Evolutionary conservation across 2,888 invertebrate genomes (phyloP).

Genomic region (Drosophila anomalipes): DNA sequence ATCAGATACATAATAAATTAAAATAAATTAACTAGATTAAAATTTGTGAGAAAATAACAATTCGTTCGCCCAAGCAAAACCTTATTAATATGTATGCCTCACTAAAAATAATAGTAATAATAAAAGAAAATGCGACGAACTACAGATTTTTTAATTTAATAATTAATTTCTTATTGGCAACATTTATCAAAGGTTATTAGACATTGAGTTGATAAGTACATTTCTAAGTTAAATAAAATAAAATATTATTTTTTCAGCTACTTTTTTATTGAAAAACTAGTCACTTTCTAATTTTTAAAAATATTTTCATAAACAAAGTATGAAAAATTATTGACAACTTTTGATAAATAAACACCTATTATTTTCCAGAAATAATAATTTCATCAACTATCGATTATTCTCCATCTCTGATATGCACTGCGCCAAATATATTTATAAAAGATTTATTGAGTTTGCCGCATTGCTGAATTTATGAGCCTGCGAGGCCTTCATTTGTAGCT

Average conservation of each 20-base stretch:
- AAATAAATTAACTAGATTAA: not conserved
- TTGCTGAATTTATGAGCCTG: constrained; percentile 63
- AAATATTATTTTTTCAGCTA: not conserved
- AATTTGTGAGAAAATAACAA: not conserved
- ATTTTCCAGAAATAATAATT: not conserved
- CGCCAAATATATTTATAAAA: constrained; percentile 29
- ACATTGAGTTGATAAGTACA: not conserved
- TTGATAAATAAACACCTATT: not conserved
- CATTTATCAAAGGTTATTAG: not conserved
- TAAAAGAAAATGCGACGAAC: rapidly evolving
- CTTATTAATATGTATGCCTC: not conserved
- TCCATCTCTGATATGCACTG: constrained; percentile 14
- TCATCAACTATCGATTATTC: not conserved
- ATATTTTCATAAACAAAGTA: not conserved
- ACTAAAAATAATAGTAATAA: not conserved
- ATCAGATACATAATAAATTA: not conserved
- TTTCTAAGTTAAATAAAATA: not conserved
- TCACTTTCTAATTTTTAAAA: not conserved
- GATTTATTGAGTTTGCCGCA: constrained; percentile 45
- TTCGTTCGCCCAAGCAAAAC: not conserved
- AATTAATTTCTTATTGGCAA: not conserved
- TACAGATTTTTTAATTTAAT: not conserved
- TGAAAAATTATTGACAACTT: not conserved
- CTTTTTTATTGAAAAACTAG: not conserved
- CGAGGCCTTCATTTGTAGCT: constrained; percentile 64